Base-by-base conservation (phyloP, 92 coral and sea anemone genomes). In the Umimayanthus chanpuru region DNA sequence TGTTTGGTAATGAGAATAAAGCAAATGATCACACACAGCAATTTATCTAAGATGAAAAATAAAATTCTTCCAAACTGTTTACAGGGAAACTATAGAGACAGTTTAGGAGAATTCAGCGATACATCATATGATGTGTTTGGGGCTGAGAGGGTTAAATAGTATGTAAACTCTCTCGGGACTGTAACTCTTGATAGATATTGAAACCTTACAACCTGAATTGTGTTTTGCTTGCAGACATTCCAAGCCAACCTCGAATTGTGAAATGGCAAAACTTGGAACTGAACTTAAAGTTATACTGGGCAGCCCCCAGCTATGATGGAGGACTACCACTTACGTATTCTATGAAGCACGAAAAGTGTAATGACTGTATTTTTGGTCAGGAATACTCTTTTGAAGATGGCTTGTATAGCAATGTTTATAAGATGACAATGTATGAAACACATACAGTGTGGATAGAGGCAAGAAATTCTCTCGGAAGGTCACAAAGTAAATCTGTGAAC, bases 261-360 rank as follows among this genome's bases (percentile, higher is more conserved):
- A 71, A 20, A 20, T 83, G 87, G 87, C 66, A 71, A 28, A 83
- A 70, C 50, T 30, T 68, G 47, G 87, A 83, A 70, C 5, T 70
- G 2, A 14, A 26, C 10, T 50, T 72, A 9, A 71, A 70, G 44
- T 1, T 83, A 7, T 83, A 68, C 78, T 83, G 87, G 87, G 12
- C 23, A 1, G 78, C 87, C 28, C 77, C 78, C 15, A 47, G 43
- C 18, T 83, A 83, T 49, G 77, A 21, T 83, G 87, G 87, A 70
- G 87, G 87, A 26, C 67, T 83, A 0, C 61, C 61, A 9, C 26
- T 83, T 28, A 32, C 26, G 26, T 83, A 83, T 43, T 68, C 28
- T 20, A 56, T 80, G 1, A 55, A 28, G 43, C 21, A 55, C 32
- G 25, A 23, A 30, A 41, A 30, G 10, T 30, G 43, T 23, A 12